Conservation (phyloP, 2,113 vertebrate species). For the Albula goreensis region DNA sequence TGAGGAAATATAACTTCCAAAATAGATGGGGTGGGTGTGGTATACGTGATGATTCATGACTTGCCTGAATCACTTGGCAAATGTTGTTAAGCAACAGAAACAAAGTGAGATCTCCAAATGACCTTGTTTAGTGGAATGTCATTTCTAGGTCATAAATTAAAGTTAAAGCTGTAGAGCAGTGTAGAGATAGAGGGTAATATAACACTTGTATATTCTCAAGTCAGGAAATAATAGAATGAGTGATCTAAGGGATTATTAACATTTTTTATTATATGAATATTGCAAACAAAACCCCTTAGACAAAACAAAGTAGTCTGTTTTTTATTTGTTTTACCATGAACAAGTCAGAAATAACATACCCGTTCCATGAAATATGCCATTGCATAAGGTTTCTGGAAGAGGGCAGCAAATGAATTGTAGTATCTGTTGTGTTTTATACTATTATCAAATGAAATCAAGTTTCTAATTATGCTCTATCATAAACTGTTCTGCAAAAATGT, state of each 20-base stretch:
- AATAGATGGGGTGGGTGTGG: neutral
- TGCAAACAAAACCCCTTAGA: neutral
- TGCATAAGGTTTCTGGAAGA: too few species aligned
- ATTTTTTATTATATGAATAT: neutral
- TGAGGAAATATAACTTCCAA: neutral
- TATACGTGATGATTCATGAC: neutral
- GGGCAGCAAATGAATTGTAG: too few species aligned
- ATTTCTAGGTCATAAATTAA: constrained; percentile 5
- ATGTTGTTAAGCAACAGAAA: neutral
- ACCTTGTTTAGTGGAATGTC: neutral
- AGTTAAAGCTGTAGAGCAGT: neutral
- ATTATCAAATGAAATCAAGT: too few species aligned
- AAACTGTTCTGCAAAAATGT: too few species aligned
- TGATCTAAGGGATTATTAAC: neutral
- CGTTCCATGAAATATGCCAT: too few species aligned
- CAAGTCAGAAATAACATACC: too few species aligned
- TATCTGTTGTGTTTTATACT: too few species aligned
- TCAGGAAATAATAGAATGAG: neutral
- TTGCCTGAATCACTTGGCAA: neutral
- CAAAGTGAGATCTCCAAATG: neutral
- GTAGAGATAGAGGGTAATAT: neutral
- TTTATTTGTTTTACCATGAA: too few species aligned
- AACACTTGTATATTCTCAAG: neutral
- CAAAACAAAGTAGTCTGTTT: neutral
- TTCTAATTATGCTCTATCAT: too few species aligned